phyloP scores from a whole-genome alignment of 2,797 vertebrate species.

The Neopelma chrysocephalum region DNA sequence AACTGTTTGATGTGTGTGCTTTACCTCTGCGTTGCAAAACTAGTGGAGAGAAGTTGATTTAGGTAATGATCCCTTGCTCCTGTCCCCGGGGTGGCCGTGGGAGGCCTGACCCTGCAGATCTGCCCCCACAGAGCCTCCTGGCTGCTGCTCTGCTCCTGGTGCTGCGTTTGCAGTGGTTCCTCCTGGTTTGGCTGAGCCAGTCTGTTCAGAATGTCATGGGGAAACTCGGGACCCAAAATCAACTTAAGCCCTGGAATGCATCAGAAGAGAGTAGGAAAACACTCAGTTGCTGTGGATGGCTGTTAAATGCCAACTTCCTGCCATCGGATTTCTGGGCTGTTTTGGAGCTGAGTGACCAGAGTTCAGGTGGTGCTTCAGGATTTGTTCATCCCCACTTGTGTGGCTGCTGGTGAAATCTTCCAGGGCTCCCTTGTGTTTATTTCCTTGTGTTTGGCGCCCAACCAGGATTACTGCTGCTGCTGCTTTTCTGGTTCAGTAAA shows the following conservation, averaged over 20 bases:
- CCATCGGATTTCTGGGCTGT: not conserved
- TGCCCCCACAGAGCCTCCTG: rapidly evolving
- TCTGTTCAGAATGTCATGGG: not conserved
- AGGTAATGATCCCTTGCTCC: not conserved
- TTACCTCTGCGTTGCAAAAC: not conserved
- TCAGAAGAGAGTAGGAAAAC: not conserved
- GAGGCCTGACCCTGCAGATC: not conserved
- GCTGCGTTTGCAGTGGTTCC: not conserved
- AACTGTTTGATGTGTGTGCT: not conserved
- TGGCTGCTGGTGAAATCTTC: constrained; percentile 33
- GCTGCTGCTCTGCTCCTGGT: not conserved
- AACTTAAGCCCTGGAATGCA: not conserved
- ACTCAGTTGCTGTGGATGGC: not conserved
- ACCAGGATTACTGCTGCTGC: constrained; percentile 53
- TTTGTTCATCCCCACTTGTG: not conserved
- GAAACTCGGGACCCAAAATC: not conserved
- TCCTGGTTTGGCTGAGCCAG: not conserved
- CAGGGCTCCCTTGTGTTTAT: constrained; percentile 47
- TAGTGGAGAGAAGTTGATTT: not conserved
- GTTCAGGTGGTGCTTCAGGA: not conserved
- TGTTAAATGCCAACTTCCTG: not conserved
- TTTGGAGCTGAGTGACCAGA: not conserved
- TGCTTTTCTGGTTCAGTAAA: constrained; percentile 66
- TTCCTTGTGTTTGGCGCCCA: constrained; percentile 36
- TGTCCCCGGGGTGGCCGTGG: rapidly evolving